Evolutionary conservation across 1,140 invertebrate genomes (phyloP).

Genomic region (Dendrolimus kikuchii): DNA sequence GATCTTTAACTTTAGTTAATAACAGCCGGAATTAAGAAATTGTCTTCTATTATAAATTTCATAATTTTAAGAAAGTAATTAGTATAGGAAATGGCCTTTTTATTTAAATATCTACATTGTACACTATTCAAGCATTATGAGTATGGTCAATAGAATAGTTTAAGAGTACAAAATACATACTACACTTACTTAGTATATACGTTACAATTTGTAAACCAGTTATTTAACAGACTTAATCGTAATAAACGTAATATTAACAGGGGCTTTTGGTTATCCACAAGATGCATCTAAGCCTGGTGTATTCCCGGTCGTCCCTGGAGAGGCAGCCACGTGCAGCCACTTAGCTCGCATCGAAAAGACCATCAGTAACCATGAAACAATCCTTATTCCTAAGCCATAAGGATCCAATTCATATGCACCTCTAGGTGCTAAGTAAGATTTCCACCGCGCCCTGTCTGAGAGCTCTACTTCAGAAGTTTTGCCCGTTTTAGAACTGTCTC

Average conservation of each 20-base stretch:
- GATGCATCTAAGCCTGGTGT: conserved; percentile 56
- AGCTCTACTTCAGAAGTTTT: conserved; percentile 51
- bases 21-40: too few relatives aligned
- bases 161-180: too few relatives aligned
- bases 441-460: conserved; percentile 39
- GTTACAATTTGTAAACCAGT: conserved; percentile 7
- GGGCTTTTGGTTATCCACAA: conserved; percentile 48
- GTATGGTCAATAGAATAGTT: too few relatives aligned
- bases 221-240: conserved; percentile 55
- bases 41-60: too few relatives aligned
- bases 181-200: too few relatives aligned
- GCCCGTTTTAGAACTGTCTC: conserved; percentile 52
- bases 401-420: conserved; percentile 35
- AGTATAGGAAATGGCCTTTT: too few relatives aligned
- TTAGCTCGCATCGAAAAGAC: conserved; percentile 52
- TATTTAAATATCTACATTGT: too few relatives aligned
- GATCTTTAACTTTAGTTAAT: too few relatives aligned
- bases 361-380: conserved; percentile 32
- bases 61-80: too few relatives aligned
- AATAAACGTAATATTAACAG: conserved; percentile 57
- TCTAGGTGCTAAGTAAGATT: conserved; percentile 28
- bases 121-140: too few relatives aligned
- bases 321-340: conserved; percentile 53
- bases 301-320: conserved; percentile 39
- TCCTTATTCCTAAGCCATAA: conserved; percentile 29